Percentiles rank a stretch among this genome's conserved stretches.
These are phyloP conservation scores for Gnathonemus echidnorhynchus DNA, from an alignment of 2,113 vertebrate genomes.

Conservation along the genomic window DNA sequence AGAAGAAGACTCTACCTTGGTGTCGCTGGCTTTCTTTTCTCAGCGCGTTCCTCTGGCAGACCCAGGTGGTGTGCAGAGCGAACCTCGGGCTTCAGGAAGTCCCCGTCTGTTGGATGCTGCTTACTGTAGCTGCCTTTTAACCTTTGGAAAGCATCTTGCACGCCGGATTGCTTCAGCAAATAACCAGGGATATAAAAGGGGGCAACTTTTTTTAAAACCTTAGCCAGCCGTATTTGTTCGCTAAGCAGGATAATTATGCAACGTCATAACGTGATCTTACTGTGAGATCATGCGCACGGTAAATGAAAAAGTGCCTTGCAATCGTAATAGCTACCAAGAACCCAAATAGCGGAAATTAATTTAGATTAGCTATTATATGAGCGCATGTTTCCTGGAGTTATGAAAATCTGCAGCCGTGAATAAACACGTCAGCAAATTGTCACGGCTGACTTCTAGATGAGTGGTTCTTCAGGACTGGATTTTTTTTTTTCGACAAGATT, in stretches of 20 bases:
- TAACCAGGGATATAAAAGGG: neutral
- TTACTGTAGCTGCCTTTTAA: neutral
- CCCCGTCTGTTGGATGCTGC: neutral
- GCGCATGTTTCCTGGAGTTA: neutral
- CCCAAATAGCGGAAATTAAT: neutral
- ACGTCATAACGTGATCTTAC: neutral
- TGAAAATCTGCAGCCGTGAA: neutral
- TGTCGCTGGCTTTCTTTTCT: neutral
- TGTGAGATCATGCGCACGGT: neutral
- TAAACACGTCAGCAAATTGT: neutral
- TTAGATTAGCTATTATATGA: neutral
- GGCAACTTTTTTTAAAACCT: neutral
- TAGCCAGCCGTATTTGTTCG: neutral
- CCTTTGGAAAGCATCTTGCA: neutral
- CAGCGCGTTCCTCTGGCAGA: neutral
- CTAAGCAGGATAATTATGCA: neutral
- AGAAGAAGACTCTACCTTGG: neutral
- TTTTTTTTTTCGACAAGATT: neutral
- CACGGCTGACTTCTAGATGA: neutral
- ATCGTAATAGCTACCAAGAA: neutral
- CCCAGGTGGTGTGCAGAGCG: neutral
- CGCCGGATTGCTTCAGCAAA: neutral
- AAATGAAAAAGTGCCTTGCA: neutral
- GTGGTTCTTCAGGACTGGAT: neutral
- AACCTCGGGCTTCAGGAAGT: neutral